Evolutionary conservation across 2,797 vertebrate species (phyloP), one percentile per base, ranked within the genome.

Genomic region (Hozukius guyotensis): DNA sequence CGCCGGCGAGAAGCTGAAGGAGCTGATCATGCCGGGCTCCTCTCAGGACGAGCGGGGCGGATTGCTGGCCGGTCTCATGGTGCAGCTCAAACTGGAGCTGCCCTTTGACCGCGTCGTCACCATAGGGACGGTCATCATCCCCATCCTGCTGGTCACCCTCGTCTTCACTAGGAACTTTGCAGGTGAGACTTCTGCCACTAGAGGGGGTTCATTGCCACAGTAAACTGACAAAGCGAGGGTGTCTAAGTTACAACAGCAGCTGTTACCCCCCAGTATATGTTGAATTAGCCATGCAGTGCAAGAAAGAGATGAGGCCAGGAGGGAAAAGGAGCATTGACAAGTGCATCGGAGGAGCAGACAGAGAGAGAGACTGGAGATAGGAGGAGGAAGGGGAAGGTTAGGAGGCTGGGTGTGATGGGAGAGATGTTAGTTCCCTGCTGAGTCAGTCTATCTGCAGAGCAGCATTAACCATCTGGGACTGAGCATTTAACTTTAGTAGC

Each of bases 111-210:
- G 98, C 20, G 98, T 99, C 72, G 98, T 99, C 85, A 99, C 97
- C 88, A 99, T 99, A 89, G 98, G 98, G 91, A 99, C 98, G 4
- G 98, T 99, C 91, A 98, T 99, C 87, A 97, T 99, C 88, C 98
- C 98, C 88, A 99, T 99, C 89, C 96, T 99, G 84, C 95, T 99
- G 78, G 98, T 99, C 94, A 99, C 98, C 55, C 97, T 99, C 25
- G 98, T 99, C 94, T 99, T 99, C 95, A 99, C 98, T 86, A 97
- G 98, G 92, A 99, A 99, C 94, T 99, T 99, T 93, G 98, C 98
- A 95, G 98, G 98, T 99, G 94, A 97, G 97, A 90, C 62, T 36
- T 77, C 36, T 6, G 60, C 83, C 86, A 86, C 76, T 73, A 88
- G 75, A 88, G 60, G 75, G 78, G 14, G 69, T 46, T 82, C 20